Conservation (phyloP, 2,113 vertebrate species). For the Calonectris borealis region DNA sequence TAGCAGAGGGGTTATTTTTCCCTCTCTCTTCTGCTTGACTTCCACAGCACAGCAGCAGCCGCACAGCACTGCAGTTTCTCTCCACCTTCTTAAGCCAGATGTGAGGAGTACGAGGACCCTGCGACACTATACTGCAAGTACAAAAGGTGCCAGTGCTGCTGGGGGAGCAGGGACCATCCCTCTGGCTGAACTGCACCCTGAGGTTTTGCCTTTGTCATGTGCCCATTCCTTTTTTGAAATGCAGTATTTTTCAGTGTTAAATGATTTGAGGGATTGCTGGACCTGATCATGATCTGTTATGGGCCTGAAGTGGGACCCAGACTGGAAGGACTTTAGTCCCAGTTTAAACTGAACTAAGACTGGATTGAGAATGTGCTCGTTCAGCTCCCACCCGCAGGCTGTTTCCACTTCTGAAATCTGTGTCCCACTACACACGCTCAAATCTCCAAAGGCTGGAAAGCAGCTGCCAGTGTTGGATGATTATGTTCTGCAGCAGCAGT, state of each 20-base stretch:
- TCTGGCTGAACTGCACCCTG: background rate
- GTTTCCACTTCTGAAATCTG: conserved; percentile 27
- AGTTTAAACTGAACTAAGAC: background rate
- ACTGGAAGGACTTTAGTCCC: background rate
- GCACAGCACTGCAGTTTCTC: rapidly evolving
- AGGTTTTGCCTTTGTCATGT: background rate
- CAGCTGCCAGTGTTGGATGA: background rate
- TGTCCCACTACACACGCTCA: background rate
- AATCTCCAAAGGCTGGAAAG: conserved; percentile 7
- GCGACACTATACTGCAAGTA: background rate
- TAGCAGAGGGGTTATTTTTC: background rate
- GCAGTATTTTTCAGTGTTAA: background rate
- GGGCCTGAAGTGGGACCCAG: background rate
- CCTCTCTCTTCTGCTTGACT: background rate
- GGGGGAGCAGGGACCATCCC: background rate
- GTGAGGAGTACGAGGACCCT: background rate
- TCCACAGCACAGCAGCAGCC: background rate
- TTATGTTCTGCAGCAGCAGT: background rate
- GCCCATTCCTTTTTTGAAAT: background rate
- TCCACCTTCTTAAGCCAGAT: background rate
- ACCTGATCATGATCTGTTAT: background rate
- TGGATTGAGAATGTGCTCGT: background rate
- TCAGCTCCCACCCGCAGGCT: background rate
- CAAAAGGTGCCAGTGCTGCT: background rate
- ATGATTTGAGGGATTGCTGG: background rate